A percentile compares a stretch with the other conserved stretches of the same genome.
Conservation (phyloP, 2,113 vertebrate genomes). For the Colistium nudipinnis region DNA sequence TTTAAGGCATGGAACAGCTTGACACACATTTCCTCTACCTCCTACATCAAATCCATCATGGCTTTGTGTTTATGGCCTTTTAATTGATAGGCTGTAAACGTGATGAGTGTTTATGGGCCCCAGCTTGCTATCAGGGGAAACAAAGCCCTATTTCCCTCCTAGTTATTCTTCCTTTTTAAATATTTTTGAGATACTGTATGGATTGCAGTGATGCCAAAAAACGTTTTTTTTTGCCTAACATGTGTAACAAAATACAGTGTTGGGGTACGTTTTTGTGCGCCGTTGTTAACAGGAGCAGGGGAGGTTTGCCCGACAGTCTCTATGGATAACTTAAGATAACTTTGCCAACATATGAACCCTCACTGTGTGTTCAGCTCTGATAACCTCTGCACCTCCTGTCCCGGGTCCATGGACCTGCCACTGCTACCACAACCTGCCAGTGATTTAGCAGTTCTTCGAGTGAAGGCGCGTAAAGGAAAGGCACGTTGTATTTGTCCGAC, state of each 20-base stretch:
- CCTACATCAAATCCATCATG: conserved; percentile 51
- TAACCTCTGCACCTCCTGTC: conserved; percentile 37
- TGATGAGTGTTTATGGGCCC: conserved; percentile 66
- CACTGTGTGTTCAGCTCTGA: conserved; percentile 53
- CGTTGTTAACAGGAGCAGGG: conserved; percentile 32
- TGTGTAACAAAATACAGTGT: not conserved
- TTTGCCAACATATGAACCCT: conserved; percentile 71
- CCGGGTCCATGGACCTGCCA: conserved; percentile 5
- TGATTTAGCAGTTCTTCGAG: conserved; percentile 39
- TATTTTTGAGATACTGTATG: conserved; percentile 5
- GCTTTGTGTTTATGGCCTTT: conserved; percentile 70
- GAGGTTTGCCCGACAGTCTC: conserved; percentile 32
- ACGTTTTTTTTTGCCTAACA: not conserved
- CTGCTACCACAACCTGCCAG: conserved; percentile 9
- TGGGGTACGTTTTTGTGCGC: conserved; percentile 5
- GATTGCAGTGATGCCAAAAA: not conserved
- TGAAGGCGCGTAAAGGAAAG: conserved; percentile 19
- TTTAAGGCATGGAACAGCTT: conserved; percentile 58
- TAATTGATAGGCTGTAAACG: conserved; percentile 76
- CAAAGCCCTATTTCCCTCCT: conserved; percentile 8
- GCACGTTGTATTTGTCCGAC: conserved; percentile 2
- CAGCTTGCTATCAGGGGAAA: conserved; percentile 41
- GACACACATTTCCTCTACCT: conserved; percentile 44
- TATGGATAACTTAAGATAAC: conserved; percentile 28
- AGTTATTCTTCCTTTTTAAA: conserved; percentile 7